These are phyloP conservation scores for Dicaeum eximium DNA, from an alignment of 2,113 vertebrate genomes.

Conservation along the genomic window DNA sequence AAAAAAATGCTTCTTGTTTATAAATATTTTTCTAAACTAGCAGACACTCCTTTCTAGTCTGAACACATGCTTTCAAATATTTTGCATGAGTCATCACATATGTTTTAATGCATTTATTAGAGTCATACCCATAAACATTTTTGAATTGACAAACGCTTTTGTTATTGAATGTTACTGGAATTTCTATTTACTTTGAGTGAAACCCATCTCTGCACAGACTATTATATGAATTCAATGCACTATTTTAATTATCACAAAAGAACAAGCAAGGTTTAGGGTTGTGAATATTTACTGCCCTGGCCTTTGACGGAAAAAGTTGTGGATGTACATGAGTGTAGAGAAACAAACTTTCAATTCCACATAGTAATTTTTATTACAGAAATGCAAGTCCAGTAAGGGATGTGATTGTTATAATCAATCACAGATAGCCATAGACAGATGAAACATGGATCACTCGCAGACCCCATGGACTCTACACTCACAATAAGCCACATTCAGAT, in stretches of 20 bases:
- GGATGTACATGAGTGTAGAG: neutral
- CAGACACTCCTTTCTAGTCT: neutral
- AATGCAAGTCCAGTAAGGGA: neutral
- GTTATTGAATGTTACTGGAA: neutral
- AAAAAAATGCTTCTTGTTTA: neutral
- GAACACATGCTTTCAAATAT: neutral
- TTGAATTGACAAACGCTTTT: neutral
- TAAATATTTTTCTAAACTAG: neutral
- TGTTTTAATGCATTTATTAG: neutral
- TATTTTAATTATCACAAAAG: neutral
- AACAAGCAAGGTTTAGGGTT: neutral
- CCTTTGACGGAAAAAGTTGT: neutral
- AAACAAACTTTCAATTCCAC: neutral
- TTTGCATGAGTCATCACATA: neutral
- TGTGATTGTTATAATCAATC: neutral
- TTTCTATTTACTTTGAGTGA: neutral
- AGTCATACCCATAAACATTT: neutral
- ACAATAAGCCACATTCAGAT: neutral
- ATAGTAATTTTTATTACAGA: neutral
- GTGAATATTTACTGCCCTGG: neutral
- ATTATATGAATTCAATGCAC: neutral
- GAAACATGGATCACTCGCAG: neutral
- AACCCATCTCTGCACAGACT: neutral
- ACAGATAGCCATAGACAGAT: neutral
- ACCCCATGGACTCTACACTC: neutral